Conservation (phyloP, 2,113 vertebrate species). For the Hipposideros armiger region DNA sequence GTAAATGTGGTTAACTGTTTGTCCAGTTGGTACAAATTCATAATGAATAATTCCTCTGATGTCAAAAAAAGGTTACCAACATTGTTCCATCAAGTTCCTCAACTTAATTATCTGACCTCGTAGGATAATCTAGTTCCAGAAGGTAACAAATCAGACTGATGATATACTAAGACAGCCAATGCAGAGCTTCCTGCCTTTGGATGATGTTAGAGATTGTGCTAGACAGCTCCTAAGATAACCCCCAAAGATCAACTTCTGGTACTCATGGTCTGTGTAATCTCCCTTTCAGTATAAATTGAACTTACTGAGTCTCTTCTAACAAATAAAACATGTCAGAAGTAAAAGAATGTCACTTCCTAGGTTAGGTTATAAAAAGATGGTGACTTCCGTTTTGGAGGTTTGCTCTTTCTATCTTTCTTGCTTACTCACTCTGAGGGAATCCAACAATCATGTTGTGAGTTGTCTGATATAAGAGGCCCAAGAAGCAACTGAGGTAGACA, state of each 20-base stretch:
- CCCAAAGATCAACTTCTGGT: not conserved
- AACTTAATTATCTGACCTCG: not conserved
- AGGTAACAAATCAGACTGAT: conserved; percentile 23
- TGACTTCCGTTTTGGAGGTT: not conserved
- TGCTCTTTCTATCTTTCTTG: not conserved
- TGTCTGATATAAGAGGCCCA: not conserved
- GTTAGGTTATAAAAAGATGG: conserved; percentile 22
- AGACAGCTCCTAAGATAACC: conserved; percentile 34
- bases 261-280: conserved; percentile 32
- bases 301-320: not conserved
- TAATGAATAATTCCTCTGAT: too few species aligned
- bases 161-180: not conserved
- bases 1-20: too few species aligned
- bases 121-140: conserved; percentile 19
- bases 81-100: too few species aligned
- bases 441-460: not conserved
- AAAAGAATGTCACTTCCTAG: not conserved
- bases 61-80: too few species aligned
- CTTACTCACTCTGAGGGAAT: not conserved
- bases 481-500: not conserved
- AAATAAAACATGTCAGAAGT: not conserved
- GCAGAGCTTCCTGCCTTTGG: not conserved
- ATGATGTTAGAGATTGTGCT: not conserved
- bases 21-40: too few species aligned
- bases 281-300: not conserved